Conservation (phyloP, 2,888 invertebrate genomes). For the Andrena bicolor region DNA sequence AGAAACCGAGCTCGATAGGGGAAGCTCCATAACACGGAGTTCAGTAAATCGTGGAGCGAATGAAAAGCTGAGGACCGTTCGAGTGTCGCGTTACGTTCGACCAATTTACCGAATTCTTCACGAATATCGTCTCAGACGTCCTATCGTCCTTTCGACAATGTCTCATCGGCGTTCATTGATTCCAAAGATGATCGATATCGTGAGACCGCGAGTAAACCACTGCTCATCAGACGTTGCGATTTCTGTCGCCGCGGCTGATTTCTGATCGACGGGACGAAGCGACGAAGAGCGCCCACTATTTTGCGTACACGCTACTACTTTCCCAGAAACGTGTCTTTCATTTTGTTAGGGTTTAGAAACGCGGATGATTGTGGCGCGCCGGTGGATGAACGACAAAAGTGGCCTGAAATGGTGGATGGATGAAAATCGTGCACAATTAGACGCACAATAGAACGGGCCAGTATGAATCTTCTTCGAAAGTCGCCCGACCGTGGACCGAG, state of each 20-base stretch:
- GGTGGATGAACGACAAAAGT: background rate
- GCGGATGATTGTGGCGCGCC: background rate
- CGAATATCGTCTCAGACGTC: background rate
- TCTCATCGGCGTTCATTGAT: conserved; percentile 19
- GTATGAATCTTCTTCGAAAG: background rate
- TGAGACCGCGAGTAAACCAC: background rate
- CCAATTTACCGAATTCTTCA: conserved; percentile 36
- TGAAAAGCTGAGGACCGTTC: conserved; percentile 28
- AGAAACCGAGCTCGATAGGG: conserved; percentile 33
- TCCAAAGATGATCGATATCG: conserved; percentile 5
- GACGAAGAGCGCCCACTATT: too few species aligned
- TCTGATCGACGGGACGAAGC: conserved; percentile 29
- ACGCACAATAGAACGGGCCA: background rate
- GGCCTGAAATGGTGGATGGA: background rate
- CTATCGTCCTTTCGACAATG: background rate
- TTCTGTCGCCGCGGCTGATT: conserved; percentile 31
- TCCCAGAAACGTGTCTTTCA: background rate
- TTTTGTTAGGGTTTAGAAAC: background rate
- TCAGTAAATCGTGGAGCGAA: conserved; percentile 40
- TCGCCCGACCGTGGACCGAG: background rate
- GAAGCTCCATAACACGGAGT: conserved; percentile 25
- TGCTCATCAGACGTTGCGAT: conserved; percentile 27
- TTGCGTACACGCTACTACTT: too few species aligned
- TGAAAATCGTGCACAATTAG: background rate
- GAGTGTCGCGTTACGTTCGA: conserved; percentile 41